Base-by-base conservation (phyloP, 2,888 invertebrate species). In the Pseudoips prasinana region DNA sequence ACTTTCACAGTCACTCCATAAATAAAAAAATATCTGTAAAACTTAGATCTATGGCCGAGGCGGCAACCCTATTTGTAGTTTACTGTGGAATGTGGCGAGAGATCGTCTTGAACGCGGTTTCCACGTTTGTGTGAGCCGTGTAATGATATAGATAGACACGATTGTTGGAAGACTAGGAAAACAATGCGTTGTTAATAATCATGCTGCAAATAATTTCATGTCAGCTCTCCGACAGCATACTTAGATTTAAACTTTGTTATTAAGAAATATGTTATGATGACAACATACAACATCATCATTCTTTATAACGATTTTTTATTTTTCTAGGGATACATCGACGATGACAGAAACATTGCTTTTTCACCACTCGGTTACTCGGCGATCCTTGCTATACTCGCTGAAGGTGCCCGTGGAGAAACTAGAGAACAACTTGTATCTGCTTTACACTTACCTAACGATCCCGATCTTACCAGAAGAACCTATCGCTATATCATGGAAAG, bases 331-430 rank as follows among this genome's bases (percentile, higher is more conserved):
- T 90, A 89, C 58, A 89, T 89, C 2, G 89, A 90, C 14, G 88
- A 88, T 51, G 69, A 82, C 22, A 82, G 73, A 28, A 92, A 93
- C 56, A 90, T 91, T 32, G 92, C 92, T 1, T 91, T 92, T 46
- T 92, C 92, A 0, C 93, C 93, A 0, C 72, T 93, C 22, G 92
- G 92, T 0, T 91, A 92, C 43, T 90, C 92, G 1, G 86, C 90
- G 0, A 91, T 92, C 30, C 70, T 93, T 22, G 92, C 92, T 0
- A 90, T 92, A 27, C 65, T 92, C 8, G 91, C 91, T 0, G 92
- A 93, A 74, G 93, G 92, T 7, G 89, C 92, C 0, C 73, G 73
- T 9, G 92, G 92, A 0, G 90, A 90, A 39, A 92, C 92, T 0
- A 89, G 89, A 43, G 79, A 88, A 17, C 92, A 93, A 57, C 80